Evolutionary conservation across 2,113 vertebrate genomes (phyloP), one percentile per base, ranked within the genome.

Genomic region (Pterocles orientalis): DNA sequence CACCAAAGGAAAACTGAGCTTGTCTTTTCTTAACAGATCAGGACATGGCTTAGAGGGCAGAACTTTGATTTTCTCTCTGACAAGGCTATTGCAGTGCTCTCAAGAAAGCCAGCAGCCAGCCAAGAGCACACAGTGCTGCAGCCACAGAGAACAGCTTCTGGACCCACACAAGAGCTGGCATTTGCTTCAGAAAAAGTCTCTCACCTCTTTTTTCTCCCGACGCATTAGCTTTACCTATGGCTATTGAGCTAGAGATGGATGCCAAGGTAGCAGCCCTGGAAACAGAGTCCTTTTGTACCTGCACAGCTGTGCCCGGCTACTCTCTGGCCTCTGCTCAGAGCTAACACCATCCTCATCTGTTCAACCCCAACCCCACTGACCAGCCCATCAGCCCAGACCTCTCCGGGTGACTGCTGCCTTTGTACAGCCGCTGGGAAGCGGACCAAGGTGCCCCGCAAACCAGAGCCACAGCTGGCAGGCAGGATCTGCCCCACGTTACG

Each of bases 1-100:
- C 68, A 93, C 82, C 81, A 53, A 90, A 90, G 41, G 47, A 90
- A 92, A 94, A 78, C 51, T 57, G 51, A 95, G 94, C 68, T 39
- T 6, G 2, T 34, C 75, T 83, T 90, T 87, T 60, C 84, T 82
- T 87, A 96, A 91, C 50, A 78, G 76, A 90, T 64, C 72, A 87
- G 66, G 70, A 79, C 69, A 51, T 3, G n/a, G 90, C 70, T 95
- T 56, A 56, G 65, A 69, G 58, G 39, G 79, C 68, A 81, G 68
- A 69, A 78, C 61, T 96, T 34, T 62, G 85, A 85, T 83, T 95
- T 88, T 50, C 64, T 83, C 90, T 92, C 78, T 57, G 62, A 75
- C 9, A 8, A 62, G 48, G 61, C 77, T 68, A 48, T 43, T 88
- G 64, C 78, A 71, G 57, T 45, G 86, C 73, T 96, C 75, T 76